Evolutionary conservation across 2,888 invertebrate species (phyloP).

Genomic region (Meteorus cinctellus): DNA sequence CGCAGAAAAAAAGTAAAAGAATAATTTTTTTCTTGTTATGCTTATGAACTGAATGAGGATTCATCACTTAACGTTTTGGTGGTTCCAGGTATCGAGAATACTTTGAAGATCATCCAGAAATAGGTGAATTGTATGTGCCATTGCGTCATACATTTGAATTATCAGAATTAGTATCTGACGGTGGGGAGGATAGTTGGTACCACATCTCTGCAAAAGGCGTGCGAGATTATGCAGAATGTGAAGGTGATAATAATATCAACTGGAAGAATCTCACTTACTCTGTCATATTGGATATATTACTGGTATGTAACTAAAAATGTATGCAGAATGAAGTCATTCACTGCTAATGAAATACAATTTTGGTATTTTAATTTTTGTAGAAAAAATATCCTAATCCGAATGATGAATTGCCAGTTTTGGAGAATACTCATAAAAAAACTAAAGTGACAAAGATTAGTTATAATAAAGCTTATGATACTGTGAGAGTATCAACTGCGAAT

Average conservation of each 20-base stretch:
- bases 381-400: conserved; percentile 63
- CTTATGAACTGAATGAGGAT: conserved; percentile 22
- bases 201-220: conserved; percentile 42
- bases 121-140: conserved; percentile 49
- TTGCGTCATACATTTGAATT: conserved; percentile 44
- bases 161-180: conserved; percentile 40
- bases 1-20: conserved; percentile 45
- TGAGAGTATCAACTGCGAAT: conserved; percentile 69
- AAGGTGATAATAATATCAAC: conserved; percentile 56
- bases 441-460: conserved; percentile 63
- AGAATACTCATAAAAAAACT: conserved; percentile 58
- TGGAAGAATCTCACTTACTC: conserved; percentile 64
- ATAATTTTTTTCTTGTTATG: conserved; percentile 1
- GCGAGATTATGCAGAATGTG: conserved; percentile 23
- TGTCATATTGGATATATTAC: conserved; percentile 63
- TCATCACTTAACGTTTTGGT: background rate
- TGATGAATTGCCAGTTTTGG: conserved; percentile 61
- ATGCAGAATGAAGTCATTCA: background rate
- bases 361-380: conserved; percentile 49
- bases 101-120: conserved; percentile 49
- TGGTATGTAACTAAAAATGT: conserved; percentile 53
- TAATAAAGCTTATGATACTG: conserved; percentile 45
- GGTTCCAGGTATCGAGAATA: conserved; percentile 46
- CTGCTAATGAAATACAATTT: background rate
- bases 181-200: conserved; percentile 53